Conservation (phyloP, 1,140 invertebrate species). For the Octopus bimaculoides region DNA sequence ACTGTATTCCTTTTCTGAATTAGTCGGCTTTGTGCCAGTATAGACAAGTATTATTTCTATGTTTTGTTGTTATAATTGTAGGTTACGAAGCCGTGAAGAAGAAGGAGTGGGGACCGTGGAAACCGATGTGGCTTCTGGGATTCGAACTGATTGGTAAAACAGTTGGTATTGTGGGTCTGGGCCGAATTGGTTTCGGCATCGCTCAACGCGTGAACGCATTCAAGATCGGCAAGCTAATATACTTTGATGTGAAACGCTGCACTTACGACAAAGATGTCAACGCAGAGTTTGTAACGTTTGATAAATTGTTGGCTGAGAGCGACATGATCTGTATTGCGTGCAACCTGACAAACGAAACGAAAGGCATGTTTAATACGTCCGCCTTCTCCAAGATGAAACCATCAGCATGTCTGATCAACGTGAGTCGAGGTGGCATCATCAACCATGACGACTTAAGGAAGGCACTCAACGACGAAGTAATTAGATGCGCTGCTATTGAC, state of each 20-base stretch:
- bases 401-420: constrained; percentile 38
- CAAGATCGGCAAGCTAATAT: constrained; percentile 68
- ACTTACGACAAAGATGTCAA: constrained; percentile 64
- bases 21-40: too few species aligned
- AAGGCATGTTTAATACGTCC: constrained; percentile 33
- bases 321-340: constrained; percentile 54
- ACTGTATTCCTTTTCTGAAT: too few species aligned
- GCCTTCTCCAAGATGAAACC: constrained; percentile 51
- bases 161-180: constrained; percentile 82
- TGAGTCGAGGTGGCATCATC: constrained; percentile 37
- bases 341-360: constrained; percentile 43
- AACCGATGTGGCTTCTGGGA: constrained; percentile 86
- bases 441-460: constrained; percentile 44
- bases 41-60: too few species aligned
- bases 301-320: constrained; percentile 39
- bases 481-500: constrained; percentile 83
- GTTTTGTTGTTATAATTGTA: constrained; percentile 22
- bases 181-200: constrained; percentile 69
- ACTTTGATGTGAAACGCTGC: constrained; percentile 67
- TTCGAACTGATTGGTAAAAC: constrained; percentile 72
- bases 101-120: constrained; percentile 66
- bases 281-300: constrained; percentile 66
- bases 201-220: constrained; percentile 70
- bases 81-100: constrained; percentile 43
- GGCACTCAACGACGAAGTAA: constrained; percentile 70